phyloP scores from a whole-genome alignment of 2,113 vertebrate genomes.

The Micromys minutus region DNA sequence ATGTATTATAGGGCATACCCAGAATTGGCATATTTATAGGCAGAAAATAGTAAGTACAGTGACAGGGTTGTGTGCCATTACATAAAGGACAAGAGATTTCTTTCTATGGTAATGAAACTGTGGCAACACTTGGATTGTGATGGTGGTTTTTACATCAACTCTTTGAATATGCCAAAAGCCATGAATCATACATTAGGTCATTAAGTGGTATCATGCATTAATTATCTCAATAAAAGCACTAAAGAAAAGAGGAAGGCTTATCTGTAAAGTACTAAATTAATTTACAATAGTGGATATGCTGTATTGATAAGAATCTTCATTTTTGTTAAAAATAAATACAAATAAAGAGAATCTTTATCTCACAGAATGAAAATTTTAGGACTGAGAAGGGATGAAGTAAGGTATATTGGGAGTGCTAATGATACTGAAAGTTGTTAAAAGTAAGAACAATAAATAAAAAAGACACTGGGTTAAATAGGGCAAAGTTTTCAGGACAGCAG shows the following conservation, averaged over 20 bases:
- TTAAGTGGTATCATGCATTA: background rate
- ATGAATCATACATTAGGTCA: conserved; percentile 15
- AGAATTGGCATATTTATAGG: background rate
- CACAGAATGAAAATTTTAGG: background rate
- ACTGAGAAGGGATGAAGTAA: background rate
- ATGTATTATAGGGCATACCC: background rate
- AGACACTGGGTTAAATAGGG: background rate
- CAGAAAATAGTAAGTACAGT: background rate
- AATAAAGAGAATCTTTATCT: background rate
- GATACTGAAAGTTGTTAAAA: background rate
- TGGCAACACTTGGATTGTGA: background rate
- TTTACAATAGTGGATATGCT: background rate
- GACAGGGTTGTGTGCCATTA: background rate
- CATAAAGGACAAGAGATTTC: background rate
- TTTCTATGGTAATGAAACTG: conserved; percentile 7
- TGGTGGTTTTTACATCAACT: background rate
- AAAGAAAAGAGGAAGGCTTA: background rate
- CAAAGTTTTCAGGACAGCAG: background rate
- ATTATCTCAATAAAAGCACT: background rate
- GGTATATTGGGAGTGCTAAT: background rate
- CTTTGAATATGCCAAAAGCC: background rate
- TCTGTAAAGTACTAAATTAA: background rate
- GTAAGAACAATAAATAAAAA: background rate
- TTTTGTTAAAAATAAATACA: background rate
- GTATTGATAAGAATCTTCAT: background rate